phyloP scores from a whole-genome alignment of 2,888 invertebrate genomes.

The Conistra vaccinii region DNA sequence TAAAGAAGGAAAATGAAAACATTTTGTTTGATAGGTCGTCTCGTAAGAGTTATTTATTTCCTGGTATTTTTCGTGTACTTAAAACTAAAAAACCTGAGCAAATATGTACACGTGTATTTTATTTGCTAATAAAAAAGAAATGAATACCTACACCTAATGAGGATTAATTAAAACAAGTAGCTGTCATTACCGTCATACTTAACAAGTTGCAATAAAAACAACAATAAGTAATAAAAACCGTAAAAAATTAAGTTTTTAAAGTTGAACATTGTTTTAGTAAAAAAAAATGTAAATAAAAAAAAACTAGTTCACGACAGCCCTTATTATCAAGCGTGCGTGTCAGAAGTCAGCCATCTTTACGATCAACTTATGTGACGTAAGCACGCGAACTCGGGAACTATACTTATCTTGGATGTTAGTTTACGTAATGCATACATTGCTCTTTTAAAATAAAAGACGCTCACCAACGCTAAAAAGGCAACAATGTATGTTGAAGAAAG shows the following conservation, averaged over 20 bases:
- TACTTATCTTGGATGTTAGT: slow-evolving; percentile 37
- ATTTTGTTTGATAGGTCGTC: background rate
- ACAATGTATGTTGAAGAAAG: slow-evolving; percentile 14
- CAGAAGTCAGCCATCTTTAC: slow-evolving; percentile 63
- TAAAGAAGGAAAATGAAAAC: slow-evolving; percentile 4
- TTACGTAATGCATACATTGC: slow-evolving; percentile 40
- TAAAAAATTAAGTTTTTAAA: slow-evolving; percentile 45
- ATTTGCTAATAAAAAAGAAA: slow-evolving; percentile 9
- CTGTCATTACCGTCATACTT: slow-evolving; percentile 54
- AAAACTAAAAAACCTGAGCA: background rate
- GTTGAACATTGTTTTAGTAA: slow-evolving; percentile 57
- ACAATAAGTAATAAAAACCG: slow-evolving; percentile 32
- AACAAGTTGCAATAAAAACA: slow-evolving; percentile 61
- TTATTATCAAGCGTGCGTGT: slow-evolving; percentile 63
- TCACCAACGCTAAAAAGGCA: background rate
- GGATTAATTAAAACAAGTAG: slow-evolving; percentile 43
- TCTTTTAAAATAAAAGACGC: slow-evolving; percentile 3
- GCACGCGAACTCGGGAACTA: slow-evolving; percentile 59
- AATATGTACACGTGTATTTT: slow-evolving; percentile 1
- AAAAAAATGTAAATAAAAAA: slow-evolving; percentile 51
- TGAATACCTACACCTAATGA: background rate
- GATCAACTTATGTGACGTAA: slow-evolving; percentile 66
- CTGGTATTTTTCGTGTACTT: no score
- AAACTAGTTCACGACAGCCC: slow-evolving; percentile 55
- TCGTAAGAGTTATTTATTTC: background rate